Base-by-base conservation (phyloP, 2,797 vertebrate genomes). In the Manis pentadactyla region DNA sequence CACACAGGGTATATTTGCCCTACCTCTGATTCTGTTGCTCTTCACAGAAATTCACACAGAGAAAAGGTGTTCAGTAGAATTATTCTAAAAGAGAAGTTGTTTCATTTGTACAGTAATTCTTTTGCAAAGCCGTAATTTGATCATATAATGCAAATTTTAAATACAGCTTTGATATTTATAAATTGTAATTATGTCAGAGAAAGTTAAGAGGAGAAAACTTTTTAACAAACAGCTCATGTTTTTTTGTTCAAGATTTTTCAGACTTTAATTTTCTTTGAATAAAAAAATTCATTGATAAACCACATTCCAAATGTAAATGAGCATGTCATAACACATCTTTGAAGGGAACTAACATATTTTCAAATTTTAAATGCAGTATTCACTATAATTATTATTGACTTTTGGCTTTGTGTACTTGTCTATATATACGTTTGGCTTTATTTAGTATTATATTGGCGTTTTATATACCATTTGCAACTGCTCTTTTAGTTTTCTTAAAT, bases 161-260 rank as follows among this genome's bases (percentile, higher is more conserved):
- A 84, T 27, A 63, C 2, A 46, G 2, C 25, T 68, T 74, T 59
- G 2, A 83, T 49, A 39, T 51, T 69, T 19, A 57, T 55, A n/a
- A 69, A 11, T 78, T 46, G 18, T 61, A 66, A 92, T 55, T 66
- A 18, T 17, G 0, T 5, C 61, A 64, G 87, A 96, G 31, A 94
- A 97, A 95, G 18, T 10, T 97, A 71, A n/a, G 31, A 34, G 29
- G 5, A 83, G 17, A 69, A 87, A 59, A 1, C 17, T 37, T 82
- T 55, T 46, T 78, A 59, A 29, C 0, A 69, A 96, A 13, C 57
- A 68, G 25, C 4, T 42, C 0, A 0, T 64, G 15, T 77, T 6
- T 49, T 97, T 89, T n/a, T 93, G 18, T 84, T 86, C 10, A 96
- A 57, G 6, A 73, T 39, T 84, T 84, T 25, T 29, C 19, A 29